Evolutionary conservation across 1,140 invertebrate species (phyloP).

Genomic region (Uloborus diversus): DNA sequence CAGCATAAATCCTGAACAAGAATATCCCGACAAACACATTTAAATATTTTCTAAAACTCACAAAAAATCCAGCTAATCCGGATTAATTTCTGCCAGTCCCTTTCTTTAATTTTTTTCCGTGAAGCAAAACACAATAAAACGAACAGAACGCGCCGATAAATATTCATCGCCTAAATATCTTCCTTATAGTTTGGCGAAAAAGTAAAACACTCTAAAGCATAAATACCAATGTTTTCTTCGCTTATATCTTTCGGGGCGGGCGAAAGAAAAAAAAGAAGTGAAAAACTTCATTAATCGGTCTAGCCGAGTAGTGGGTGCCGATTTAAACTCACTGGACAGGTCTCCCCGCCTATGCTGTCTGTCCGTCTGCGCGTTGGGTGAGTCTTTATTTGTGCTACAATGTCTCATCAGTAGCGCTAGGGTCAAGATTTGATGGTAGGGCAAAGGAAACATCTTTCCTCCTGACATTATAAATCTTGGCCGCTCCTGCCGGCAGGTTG

Average conservation of each 20-base stretch:
- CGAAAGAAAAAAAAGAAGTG: background rate
- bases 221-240: conserved; percentile 33
- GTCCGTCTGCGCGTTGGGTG: background rate
- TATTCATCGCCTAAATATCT: conserved; percentile 33
- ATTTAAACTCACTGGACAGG: conserved; percentile 13
- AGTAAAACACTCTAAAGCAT: background rate
- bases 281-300: conserved; percentile 43
- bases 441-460: conserved; percentile 22
- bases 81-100: conserved; percentile 17
- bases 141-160: conserved; percentile 19
- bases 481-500: no score
- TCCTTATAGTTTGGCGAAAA: conserved; percentile 6
- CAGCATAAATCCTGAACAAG: no score
- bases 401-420: conserved; percentile 42
- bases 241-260: background rate
- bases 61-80: background rate
- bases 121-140: background rate
- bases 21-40: background rate
- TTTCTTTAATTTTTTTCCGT: background rate
- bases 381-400: conserved; percentile 43
- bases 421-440: conserved; percentile 35
- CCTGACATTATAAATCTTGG: conserved; percentile 36
- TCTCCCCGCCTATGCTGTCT: background rate
- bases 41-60: background rate
- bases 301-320: conserved; percentile 4